Conservation (phyloP, 2,888 invertebrate genomes). For the Chrysomela aeneicollis region DNA sequence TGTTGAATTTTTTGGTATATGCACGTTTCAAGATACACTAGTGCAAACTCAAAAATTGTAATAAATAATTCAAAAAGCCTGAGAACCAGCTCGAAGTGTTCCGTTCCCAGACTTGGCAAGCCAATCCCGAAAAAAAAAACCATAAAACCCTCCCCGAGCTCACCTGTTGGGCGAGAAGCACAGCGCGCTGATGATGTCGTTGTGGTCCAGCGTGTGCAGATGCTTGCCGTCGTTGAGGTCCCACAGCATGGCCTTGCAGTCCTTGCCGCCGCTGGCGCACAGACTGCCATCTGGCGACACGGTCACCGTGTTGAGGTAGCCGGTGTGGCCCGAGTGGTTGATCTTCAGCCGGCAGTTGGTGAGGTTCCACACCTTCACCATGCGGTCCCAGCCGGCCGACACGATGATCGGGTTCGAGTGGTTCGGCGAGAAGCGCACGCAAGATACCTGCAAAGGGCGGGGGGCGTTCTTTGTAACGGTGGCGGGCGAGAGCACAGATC, state of each 20-base stretch:
- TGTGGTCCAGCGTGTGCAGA: constrained; percentile 97
- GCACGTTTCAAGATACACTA: too few species aligned
- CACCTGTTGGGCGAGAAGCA: constrained; percentile 98
- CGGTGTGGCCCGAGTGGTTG: constrained; percentile 96
- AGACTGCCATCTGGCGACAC: constrained; percentile 99
- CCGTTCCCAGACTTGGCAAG: too few species aligned
- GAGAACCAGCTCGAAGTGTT: too few species aligned
- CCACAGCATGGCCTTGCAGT: constrained; percentile 99
- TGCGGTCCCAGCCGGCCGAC: constrained; percentile 98
- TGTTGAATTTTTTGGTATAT: too few species aligned
- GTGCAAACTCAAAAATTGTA: too few species aligned
- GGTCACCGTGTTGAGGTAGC: constrained; percentile 97
- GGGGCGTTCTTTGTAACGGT: too few species aligned
- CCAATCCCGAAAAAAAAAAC: constrained; percentile 14
- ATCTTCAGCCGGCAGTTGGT: constrained; percentile 98
- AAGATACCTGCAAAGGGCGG: constrained; percentile 70
- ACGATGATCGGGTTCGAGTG: constrained; percentile 98
- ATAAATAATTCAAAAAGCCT: too few species aligned
- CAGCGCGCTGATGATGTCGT: constrained; percentile 96
- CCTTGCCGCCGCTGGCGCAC: constrained; percentile 99
- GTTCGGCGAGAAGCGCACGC: constrained; percentile 98
- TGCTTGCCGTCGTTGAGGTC: constrained; percentile 99
- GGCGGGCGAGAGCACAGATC: too few species aligned
- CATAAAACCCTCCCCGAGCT: constrained; percentile 15
- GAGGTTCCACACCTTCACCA: constrained; percentile 98